phyloP scores from a whole-genome alignment of 1,140 invertebrate genomes.

The Anagrus nilaparvatae region DNA sequence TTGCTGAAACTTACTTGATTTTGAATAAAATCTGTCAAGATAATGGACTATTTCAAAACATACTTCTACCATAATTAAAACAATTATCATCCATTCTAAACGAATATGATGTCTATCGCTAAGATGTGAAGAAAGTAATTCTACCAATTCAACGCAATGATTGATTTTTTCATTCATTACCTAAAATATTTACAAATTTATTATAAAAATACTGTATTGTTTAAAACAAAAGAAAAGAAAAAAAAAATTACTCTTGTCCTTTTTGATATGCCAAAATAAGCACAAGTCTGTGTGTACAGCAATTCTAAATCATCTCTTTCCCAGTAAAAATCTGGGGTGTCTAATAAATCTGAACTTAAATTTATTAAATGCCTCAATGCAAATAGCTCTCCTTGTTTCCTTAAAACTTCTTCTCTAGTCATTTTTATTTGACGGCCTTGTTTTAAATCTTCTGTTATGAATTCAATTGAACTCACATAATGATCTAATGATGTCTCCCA shows the following conservation, averaged over 20 bases:
- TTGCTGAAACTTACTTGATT: conserved; percentile 11
- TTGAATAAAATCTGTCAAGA: conserved; percentile 42
- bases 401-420: conserved; percentile 60
- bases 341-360: conserved; percentile 84
- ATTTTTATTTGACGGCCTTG: conserved; percentile 56
- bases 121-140: conserved; percentile 76
- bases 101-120: conserved; percentile 83
- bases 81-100: conserved; percentile 94
- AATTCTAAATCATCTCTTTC: conserved; percentile 78
- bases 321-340: conserved; percentile 97
- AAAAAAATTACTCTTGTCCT: conserved; percentile 58
- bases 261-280: conserved; percentile 74
- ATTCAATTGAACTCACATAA: conserved; percentile 74
- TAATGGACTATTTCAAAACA: conserved; percentile 79
- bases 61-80: conserved; percentile 90
- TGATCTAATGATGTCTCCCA: conserved; percentile 80
- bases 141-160: conserved; percentile 83
- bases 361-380: conserved; percentile 82
- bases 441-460: conserved; percentile 72
- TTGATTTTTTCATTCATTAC: conserved; percentile 92
- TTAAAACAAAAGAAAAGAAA: conserved; percentile 13
- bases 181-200: conserved; percentile 36
- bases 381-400: conserved; percentile 87
- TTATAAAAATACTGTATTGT: conserved; percentile 1
- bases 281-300: conserved; percentile 69